Evolutionary conservation across 2,113 vertebrate genomes (phyloP).

Genomic region (Rhinichthys klamathensis): DNA sequence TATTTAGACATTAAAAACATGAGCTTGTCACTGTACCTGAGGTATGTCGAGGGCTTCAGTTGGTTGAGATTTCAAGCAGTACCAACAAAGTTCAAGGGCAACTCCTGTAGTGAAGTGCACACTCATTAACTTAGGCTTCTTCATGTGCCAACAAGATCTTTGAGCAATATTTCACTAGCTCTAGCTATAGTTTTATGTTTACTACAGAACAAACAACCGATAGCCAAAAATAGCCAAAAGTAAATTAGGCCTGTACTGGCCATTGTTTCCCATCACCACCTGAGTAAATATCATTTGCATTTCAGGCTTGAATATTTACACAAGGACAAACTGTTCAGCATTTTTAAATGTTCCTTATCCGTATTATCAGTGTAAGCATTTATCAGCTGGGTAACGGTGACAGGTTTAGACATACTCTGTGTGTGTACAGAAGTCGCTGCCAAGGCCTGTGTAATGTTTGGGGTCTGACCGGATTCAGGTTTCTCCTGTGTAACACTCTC

Average conservation of each 20-base stretch:
- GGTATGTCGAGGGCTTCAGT: constrained; percentile 58
- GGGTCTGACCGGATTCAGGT: constrained; percentile 4
- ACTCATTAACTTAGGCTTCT: not conserved
- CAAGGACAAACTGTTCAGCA: constrained; percentile 19
- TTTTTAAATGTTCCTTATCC: not conserved
- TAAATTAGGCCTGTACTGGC: not conserved
- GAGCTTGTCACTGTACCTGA: constrained; percentile 59
- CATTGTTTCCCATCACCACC: constrained; percentile 20
- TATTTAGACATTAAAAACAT: not conserved
- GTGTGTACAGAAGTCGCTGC: constrained; percentile 14
- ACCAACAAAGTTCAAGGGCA: constrained; percentile 73
- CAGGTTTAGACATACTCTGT: constrained; percentile 31
- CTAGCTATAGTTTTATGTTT: not conserved
- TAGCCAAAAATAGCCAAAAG: constrained; percentile 3
- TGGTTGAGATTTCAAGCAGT: constrained; percentile 73
- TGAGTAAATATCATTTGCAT: constrained; percentile 31
- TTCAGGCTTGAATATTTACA: constrained; percentile 9
- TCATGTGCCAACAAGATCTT: not conserved
- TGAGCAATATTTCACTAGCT: not conserved
- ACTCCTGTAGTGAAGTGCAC: constrained; percentile 49
- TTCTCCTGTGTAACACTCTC: not conserved
- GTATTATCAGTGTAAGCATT: constrained; percentile 11
- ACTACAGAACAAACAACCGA: not conserved
- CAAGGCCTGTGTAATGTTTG: constrained; percentile 32
- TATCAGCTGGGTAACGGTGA: constrained; percentile 9